Evolutionary conservation across 2,797 vertebrate species (phyloP).

Genomic region (Staurois parvus): DNA sequence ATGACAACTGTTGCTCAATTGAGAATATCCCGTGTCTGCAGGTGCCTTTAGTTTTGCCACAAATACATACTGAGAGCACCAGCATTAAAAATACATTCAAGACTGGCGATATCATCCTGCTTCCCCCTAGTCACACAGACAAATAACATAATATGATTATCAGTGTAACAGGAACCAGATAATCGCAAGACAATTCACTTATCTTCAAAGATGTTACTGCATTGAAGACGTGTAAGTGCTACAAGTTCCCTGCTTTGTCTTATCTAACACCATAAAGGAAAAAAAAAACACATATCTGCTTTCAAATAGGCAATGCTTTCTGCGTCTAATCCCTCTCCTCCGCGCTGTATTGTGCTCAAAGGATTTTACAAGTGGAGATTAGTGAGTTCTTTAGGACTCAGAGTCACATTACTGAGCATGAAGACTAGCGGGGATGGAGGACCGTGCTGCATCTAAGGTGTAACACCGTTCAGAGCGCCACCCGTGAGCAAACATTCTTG

Average conservation of each 20-base stretch:
- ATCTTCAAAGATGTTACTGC: slow-evolving; percentile 46
- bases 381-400: slow-evolving; percentile 41
- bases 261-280: slow-evolving; percentile 44
- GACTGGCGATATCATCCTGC: slow-evolving; percentile 11
- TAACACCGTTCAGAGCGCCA: neutral
- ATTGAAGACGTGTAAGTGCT: slow-evolving; percentile 32
- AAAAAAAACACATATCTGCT: slow-evolving; percentile 41
- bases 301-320: slow-evolving; percentile 56
- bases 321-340: slow-evolving; percentile 59
- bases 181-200: slow-evolving; percentile 40
- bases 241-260: slow-evolving; percentile 50
- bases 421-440: slow-evolving; percentile 38
- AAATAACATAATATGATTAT: slow-evolving; percentile 39
- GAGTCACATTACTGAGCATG: slow-evolving; percentile 52
- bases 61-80: neutral
- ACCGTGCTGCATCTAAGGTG: slow-evolving; percentile 20
- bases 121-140: slow-evolving; percentile 22
- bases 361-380: slow-evolving; percentile 63
- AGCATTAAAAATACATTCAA: neutral
- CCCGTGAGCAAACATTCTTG: slow-evolving; percentile 12
- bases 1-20: neutral
- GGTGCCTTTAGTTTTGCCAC: neutral
- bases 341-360: slow-evolving; percentile 53
- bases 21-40: neutral
- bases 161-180: slow-evolving; percentile 41